Base-by-base conservation (phyloP, 2,113 vertebrate species). In the Onychostruthus taczanowskii region DNA sequence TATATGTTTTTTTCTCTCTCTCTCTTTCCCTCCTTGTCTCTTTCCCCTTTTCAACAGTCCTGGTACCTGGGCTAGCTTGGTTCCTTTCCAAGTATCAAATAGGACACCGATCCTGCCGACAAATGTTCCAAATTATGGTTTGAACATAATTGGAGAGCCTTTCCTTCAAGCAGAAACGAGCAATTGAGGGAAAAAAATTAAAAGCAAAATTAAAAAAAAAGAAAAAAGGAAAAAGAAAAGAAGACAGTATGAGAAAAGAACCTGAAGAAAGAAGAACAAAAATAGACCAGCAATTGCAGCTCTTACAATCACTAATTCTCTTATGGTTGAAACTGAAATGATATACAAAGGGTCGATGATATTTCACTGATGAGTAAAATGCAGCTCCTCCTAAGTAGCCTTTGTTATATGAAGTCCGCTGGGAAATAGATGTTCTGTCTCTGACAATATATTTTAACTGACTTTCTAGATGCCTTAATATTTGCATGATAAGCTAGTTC, bases 31-130 rank as follows among this genome's bases (percentile, higher is more conserved):
- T 83, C 44, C 44, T 85, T 86, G 7, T 64, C 27, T 69, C 35
- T 92, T 85, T 89, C 30, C 4, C 23, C 20, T 82, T 96, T 85
- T 89, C 85, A 78, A 95, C 98, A 99, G 99, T 99, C 99, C 99
- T 99, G 99, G 99, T 99, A 99, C 99, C 98, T 99, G 99, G 99
- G 99, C 99, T 99, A 99, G 99, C 98, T 99, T 99, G 99, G 99
- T 99, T 98, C 99, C 99, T 98, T 99, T 99, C 98, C 99, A 99
- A 99, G 99, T 99, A 98, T 99, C 99, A 98, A 99, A 99, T 97
- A 99, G 99, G 98, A 99, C 99, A 98, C 98, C 98, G 98, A 99
- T 99, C 98, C 98, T 99, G 98, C 99, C 99, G 95, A 98, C 99
- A 98, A 99, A 99, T 98, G 99, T 99, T 98, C 99, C 99, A 98